Evolutionary conservation across 2,113 vertebrate genomes (phyloP).

Genomic region (Aptenodytes patagonicus): DNA sequence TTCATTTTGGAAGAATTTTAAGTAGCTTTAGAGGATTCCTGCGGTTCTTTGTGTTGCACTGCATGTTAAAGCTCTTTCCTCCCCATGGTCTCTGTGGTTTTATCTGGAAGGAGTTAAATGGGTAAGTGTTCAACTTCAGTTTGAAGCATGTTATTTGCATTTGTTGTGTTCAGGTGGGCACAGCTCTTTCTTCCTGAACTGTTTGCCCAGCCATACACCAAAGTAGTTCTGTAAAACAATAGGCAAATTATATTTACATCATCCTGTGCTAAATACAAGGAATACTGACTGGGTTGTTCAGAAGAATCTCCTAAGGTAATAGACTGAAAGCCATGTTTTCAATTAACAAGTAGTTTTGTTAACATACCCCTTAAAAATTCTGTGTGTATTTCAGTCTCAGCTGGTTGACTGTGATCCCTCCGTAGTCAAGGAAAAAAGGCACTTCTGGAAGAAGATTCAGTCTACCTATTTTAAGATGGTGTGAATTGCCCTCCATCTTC

Average conservation of each 20-base stretch:
- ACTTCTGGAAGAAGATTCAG: neutral
- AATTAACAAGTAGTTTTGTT: neutral
- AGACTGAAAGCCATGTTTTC: neutral
- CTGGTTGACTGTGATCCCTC: neutral
- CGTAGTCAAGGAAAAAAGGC: neutral
- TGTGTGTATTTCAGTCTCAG: neutral
- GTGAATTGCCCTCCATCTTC: neutral
- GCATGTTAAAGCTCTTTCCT: neutral
- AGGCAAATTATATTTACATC: neutral
- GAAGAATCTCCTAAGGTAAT: neutral
- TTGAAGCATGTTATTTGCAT: neutral
- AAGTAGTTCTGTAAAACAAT: neutral
- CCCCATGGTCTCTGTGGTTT: neutral
- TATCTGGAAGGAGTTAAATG: neutral
- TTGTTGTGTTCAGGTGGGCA: neutral
- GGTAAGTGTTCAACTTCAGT: neutral
- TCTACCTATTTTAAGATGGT: neutral
- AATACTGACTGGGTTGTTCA: neutral
- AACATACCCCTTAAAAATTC: neutral
- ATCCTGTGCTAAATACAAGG: neutral
- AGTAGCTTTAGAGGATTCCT: neutral
- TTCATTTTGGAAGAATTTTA: conserved; percentile 13
- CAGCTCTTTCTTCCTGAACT: neutral
- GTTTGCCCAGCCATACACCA: neutral
- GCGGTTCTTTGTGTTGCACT: neutral